phyloP scores from a whole-genome alignment of 2,888 invertebrate genomes.

The Electrophaes corylata region DNA sequence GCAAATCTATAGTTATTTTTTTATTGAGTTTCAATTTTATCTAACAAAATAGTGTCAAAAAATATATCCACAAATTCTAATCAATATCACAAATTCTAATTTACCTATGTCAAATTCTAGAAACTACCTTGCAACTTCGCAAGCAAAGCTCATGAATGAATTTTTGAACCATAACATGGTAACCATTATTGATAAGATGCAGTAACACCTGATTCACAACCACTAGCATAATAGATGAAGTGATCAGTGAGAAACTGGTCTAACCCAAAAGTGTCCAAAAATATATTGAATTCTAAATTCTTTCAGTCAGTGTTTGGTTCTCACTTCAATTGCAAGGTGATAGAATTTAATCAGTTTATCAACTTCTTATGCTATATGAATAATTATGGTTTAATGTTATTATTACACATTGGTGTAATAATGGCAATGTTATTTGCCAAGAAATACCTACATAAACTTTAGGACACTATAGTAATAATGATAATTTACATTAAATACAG shows the following conservation, averaged over 20 bases:
- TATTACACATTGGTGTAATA: no score
- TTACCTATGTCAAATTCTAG: constrained; percentile 53
- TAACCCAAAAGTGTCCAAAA: constrained; percentile 12
- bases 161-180: constrained; percentile 18
- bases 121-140: constrained; percentile 32
- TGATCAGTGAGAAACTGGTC: background rate
- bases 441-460: background rate
- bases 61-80: background rate
- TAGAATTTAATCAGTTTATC: background rate
- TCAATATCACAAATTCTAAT: constrained; percentile 10
- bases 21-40: background rate
- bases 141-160: constrained; percentile 32
- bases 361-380: background rate
- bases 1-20: constrained; percentile 31
- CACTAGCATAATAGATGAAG: constrained; percentile 4
- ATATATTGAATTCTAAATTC: constrained; percentile 7
- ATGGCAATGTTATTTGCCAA: background rate
- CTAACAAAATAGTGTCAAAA: background rate
- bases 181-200: background rate
- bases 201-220: constrained; percentile 32
- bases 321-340: background rate
- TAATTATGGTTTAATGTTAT: background rate
- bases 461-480: background rate
- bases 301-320: constrained; percentile 11
- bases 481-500: no score